phyloP scores from a whole-genome alignment of 1,140 invertebrate species.

The Papilio machaon region DNA sequence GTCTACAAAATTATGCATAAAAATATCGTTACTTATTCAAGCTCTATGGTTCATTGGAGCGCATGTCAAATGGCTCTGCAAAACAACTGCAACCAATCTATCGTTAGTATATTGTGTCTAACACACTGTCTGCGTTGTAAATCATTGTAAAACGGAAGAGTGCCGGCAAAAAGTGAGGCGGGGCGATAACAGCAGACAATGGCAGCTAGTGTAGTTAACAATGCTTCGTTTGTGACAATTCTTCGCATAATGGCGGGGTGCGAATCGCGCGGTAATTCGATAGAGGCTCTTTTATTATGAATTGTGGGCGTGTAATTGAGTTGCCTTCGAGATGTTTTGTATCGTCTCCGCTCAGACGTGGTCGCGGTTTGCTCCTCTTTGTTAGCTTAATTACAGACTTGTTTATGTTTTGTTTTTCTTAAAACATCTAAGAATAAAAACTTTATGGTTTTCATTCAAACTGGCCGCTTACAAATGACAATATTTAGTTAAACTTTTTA shows the following conservation, averaged over 20 bases:
- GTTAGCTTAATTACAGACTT: conserved; percentile 40
- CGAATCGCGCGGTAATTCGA: conserved; percentile 74
- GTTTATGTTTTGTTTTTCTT: conserved; percentile 40
- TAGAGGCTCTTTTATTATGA: conserved; percentile 74
- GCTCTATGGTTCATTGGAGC: not conserved
- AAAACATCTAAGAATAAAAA: not conserved
- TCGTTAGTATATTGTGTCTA: conserved; percentile 45
- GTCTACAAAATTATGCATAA: too few species aligned
- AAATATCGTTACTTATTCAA: not conserved
- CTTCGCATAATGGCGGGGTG: conserved; percentile 78
- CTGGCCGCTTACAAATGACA: not conserved
- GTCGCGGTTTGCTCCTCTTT: conserved; percentile 17
- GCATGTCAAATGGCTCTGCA: not conserved
- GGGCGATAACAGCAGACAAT: conserved; percentile 78
- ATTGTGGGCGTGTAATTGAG: conserved; percentile 76
- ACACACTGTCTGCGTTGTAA: conserved; percentile 52
- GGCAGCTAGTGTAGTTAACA: conserved; percentile 76
- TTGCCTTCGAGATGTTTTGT: conserved; percentile 55
- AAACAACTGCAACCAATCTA: conserved; percentile 13
- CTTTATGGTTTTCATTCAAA: not conserved
- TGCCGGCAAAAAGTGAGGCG: conserved; percentile 74
- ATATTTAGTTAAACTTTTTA: not conserved
- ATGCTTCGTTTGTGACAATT: conserved; percentile 80
- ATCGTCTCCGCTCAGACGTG: conserved; percentile 23
- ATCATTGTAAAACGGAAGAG: conserved; percentile 72